These are phyloP conservation scores for Poecilia velifera DNA, from an alignment of 2,797 vertebrate genomes.

Conservation along the genomic window DNA sequence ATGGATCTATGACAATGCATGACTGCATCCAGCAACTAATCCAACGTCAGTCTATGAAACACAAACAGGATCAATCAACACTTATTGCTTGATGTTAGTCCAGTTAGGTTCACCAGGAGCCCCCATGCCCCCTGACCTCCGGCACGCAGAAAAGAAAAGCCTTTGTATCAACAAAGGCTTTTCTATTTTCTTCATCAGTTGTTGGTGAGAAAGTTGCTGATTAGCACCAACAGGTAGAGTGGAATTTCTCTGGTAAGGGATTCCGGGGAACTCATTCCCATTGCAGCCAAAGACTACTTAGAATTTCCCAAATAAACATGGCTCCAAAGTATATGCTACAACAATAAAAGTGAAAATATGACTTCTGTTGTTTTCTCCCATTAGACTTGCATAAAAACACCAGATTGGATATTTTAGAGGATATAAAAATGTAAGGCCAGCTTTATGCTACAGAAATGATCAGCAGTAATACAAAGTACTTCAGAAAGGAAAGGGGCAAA, in stretches of 20 bases:
- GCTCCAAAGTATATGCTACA: background rate
- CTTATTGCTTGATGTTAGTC: too few species aligned
- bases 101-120: too few species aligned
- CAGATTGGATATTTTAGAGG: background rate
- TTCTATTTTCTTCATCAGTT: background rate
- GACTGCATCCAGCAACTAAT: background rate
- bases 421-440: background rate
- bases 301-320: background rate
- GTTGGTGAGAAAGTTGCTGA: background rate
- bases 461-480: slow-evolving; percentile 19
- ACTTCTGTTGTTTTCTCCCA: background rate
- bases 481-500: slow-evolving; percentile 4
- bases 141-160: too few species aligned
- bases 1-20: too few species aligned
- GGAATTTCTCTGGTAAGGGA: background rate
- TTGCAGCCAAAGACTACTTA: background rate
- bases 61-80: too few species aligned
- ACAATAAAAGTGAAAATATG: background rate
- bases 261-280: background rate
- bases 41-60: background rate
- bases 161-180: too few species aligned
- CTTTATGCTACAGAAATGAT: slow-evolving; percentile 12
- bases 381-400: background rate
- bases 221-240: background rate
- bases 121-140: too few species aligned